Conservation (phyloP, 2,888 invertebrate species). For the Lasioglossum marginatum region DNA sequence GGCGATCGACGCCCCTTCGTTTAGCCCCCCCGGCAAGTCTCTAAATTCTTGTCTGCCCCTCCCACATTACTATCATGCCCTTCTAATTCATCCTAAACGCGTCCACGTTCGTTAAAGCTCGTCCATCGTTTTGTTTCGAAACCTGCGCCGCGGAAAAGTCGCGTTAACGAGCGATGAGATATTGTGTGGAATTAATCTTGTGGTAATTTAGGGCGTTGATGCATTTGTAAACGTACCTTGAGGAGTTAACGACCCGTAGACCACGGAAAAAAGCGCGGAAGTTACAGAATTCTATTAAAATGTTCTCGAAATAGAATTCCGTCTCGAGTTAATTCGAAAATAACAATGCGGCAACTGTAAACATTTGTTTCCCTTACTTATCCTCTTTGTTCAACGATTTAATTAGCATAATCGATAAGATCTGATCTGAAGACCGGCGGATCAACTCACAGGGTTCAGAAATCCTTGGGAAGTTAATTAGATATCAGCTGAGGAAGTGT, state of each 20-base stretch:
- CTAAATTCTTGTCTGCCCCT: conserved; percentile 28
- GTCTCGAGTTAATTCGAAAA: background rate
- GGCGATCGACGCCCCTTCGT: conserved; percentile 72
- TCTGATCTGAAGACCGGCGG: background rate
- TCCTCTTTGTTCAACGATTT: background rate
- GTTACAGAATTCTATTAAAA: background rate
- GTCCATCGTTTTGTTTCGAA: background rate
- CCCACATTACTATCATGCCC: background rate
- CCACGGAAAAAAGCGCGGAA: background rate
- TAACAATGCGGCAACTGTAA: background rate
- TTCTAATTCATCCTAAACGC: conserved; percentile 36
- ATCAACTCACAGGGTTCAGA: background rate
- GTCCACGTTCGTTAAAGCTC: conserved; percentile 3
- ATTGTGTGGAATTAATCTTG: background rate
- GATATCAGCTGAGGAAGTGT: conserved; percentile 8
- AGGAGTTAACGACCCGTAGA: background rate
- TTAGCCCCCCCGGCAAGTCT: conserved; percentile 53
- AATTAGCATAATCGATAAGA: background rate
- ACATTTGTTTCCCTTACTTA: background rate
- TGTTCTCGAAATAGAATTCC: background rate
- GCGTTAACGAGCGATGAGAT: conserved; percentile 17
- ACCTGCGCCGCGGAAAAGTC: background rate
- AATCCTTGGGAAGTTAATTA: conserved; percentile 41
- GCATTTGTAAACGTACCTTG: background rate
- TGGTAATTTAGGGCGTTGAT: conserved; percentile 9